These are phyloP conservation scores for Melipona bicolor DNA, from an alignment of 2,888 invertebrate genomes.

Conservation along the genomic window DNA sequence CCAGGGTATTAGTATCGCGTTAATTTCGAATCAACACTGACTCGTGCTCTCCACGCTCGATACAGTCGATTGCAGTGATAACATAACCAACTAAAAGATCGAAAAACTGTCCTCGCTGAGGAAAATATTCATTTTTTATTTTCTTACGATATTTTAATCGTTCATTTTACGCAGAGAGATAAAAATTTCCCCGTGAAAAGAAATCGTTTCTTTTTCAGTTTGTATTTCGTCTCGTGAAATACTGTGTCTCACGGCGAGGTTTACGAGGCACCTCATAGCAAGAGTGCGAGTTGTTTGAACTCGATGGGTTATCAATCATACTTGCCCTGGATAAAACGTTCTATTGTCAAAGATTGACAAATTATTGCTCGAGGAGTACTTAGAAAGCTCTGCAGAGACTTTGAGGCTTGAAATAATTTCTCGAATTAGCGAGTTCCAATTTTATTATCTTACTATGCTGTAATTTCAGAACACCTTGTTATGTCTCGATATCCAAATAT, in stretches of 20 bases:
- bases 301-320: slow-evolving; percentile 43
- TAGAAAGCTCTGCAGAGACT: not conserved
- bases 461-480: no score
- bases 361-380: not conserved
- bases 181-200: not conserved
- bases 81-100: no score
- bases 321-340: slow-evolving; percentile 50
- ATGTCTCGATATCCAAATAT: no score
- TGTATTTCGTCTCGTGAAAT: slow-evolving; percentile 11
- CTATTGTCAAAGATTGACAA: slow-evolving; percentile 18
- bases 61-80: not conserved
- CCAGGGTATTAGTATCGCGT: not conserved
- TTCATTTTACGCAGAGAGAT: not conserved
- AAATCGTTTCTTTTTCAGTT: not conserved
- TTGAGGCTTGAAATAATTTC: not conserved
- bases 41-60: not conserved
- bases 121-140: not conserved
- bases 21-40: slow-evolving; percentile 1
- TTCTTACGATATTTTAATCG: not conserved
- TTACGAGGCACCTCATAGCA: slow-evolving; percentile 5
- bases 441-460: no score
- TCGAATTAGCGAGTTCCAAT: no score
- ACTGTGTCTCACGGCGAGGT: not conserved
- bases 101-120: not conserved
- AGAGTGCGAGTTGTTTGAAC: slow-evolving; percentile 9